Percentiles rank a stretch among this genome's conserved stretches.
Evolutionary conservation across 1,140 invertebrate species (phyloP).

Genomic region (Copidosoma floridanum): DNA sequence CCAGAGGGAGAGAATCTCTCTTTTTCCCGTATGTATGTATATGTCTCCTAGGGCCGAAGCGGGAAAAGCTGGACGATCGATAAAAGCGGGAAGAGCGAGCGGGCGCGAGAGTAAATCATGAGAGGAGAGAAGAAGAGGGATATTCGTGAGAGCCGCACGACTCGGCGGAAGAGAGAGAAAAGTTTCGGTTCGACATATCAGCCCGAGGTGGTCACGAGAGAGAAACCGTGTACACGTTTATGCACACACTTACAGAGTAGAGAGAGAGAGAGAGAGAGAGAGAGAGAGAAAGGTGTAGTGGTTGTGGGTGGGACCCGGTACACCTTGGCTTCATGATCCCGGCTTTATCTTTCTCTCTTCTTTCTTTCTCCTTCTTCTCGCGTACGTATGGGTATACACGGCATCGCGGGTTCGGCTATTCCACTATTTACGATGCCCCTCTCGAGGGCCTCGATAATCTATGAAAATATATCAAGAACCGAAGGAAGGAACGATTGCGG

Average conservation of each 20-base stretch:
- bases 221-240: too few relatives aligned
- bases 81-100: conserved; percentile 27
- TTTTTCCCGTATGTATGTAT: not conserved
- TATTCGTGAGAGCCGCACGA: conserved; percentile 48
- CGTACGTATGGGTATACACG: conserved; percentile 27
- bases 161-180: conserved; percentile 29
- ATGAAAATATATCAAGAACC: conserved; percentile 11
- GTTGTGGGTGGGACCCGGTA: conserved; percentile 53
- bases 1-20: not conserved
- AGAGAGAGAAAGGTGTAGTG: conserved; percentile 30
- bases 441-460: not conserved
- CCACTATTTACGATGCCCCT: conserved; percentile 17
- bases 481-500: not conserved
- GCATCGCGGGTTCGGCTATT: not conserved
- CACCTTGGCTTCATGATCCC: conserved; percentile 46
- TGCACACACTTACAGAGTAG: too few relatives aligned
- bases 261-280: not conserved
- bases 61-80: not conserved
- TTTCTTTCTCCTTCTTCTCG: conserved; percentile 34
- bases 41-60: conserved; percentile 10
- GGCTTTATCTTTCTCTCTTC: conserved; percentile 26
- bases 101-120: conserved; percentile 48
- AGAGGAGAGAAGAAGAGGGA: too few relatives aligned
- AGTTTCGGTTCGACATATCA: conserved; percentile 55
- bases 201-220: conserved; percentile 56